Conservation (phyloP, 2,113 vertebrate genomes). For the Fukomys damarensis region DNA sequence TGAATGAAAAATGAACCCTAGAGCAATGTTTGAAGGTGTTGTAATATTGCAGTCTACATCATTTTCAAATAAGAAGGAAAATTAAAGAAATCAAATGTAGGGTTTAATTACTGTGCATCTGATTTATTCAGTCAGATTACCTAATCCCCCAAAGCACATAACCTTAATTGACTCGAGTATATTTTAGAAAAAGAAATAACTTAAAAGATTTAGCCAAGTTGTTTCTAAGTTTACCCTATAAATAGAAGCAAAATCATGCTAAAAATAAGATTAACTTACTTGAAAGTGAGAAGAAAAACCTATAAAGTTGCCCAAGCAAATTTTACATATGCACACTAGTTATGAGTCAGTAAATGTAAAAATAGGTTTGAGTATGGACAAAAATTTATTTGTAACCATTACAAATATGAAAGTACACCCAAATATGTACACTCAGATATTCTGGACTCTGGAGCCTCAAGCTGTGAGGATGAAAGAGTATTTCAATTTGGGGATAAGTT, state of each 20-base stretch:
- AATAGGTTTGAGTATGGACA: not conserved
- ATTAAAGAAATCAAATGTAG: not conserved
- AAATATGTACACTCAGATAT: not conserved
- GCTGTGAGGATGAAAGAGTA: not conserved
- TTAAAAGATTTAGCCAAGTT: not conserved
- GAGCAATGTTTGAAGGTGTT: not conserved
- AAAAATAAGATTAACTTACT: not conserved
- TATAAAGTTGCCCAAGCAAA: not conserved
- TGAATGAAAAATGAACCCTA: not conserved
- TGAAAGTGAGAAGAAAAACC: not conserved
- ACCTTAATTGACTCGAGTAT: not conserved
- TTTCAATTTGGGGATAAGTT: not conserved
- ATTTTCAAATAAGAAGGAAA: conserved; percentile 41
- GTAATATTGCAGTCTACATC: not conserved
- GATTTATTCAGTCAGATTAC: not conserved
- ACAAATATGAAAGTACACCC: not conserved
- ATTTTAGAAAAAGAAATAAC: not conserved
- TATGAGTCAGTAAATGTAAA: not conserved
- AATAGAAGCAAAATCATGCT: not conserved
- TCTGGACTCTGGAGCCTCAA: not conserved
- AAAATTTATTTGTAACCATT: not conserved
- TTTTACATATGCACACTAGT: not conserved
- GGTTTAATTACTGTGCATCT: not conserved
- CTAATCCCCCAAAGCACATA: not conserved
- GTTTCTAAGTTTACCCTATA: not conserved